Conservation (phyloP, 2,888 invertebrate species). For the Cephus sareptanus region DNA sequence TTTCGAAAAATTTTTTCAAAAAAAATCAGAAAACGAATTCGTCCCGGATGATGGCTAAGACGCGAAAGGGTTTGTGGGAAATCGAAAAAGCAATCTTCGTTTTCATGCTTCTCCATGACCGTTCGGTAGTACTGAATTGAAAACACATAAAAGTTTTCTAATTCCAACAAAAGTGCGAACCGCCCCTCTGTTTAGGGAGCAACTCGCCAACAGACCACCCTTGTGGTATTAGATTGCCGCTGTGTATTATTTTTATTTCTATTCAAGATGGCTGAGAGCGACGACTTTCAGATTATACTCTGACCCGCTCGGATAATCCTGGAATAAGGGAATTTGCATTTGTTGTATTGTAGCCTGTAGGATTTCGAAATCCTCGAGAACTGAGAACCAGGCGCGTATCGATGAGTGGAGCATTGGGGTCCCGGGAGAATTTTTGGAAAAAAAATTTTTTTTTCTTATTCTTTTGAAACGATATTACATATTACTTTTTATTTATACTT, state of each 20-base stretch:
- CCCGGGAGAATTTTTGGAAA: background rate
- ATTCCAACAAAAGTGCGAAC: constrained; percentile 49
- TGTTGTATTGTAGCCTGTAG: background rate
- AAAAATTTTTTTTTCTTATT: background rate
- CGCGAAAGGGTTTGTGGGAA: background rate
- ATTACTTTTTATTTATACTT: background rate
- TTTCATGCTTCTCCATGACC: constrained; percentile 31
- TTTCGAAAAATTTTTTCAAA: background rate
- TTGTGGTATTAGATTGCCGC: constrained; percentile 32
- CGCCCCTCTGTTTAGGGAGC: constrained; percentile 43
- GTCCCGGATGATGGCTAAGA: background rate
- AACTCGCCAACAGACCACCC: constrained; percentile 48
- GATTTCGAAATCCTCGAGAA: background rate
- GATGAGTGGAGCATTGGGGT: background rate
- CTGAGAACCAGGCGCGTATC: background rate
- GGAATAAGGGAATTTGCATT: constrained; percentile 4
- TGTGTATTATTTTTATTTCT: constrained; percentile 34
- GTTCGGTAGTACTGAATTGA: constrained; percentile 29
- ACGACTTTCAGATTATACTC: constrained; percentile 24
- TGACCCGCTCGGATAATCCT: constrained; percentile 20
- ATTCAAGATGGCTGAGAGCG: constrained; percentile 16
- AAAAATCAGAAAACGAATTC: background rate
- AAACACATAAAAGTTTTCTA: constrained; percentile 43
- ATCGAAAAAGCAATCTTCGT: background rate
- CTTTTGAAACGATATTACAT: background rate